A percentile compares a stretch with the other conserved stretches of the same genome.
These are phyloP conservation scores for Pogonognathellus flavescens DNA, from an alignment of 1,140 invertebrate genomes.

Conservation along the genomic window DNA sequence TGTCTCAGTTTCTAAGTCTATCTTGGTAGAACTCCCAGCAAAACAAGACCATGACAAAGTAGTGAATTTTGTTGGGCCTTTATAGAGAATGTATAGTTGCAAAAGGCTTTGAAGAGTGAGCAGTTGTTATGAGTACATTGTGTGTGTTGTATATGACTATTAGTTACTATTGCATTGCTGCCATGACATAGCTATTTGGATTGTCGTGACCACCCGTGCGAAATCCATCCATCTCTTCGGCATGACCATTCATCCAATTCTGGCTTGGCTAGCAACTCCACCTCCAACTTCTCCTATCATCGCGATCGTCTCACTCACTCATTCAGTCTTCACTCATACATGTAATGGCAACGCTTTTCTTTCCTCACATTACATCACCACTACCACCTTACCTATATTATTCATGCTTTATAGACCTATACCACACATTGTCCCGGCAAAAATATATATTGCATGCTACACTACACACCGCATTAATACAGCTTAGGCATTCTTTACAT, in stretches of 20 bases:
- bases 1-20: not conserved
- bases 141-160: not conserved
- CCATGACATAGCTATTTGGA: conserved; percentile 30
- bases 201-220: conserved; percentile 34
- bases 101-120: not conserved
- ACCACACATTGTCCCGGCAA: too few relatives aligned
- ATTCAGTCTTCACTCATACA: conserved; percentile 48
- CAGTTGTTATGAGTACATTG: not conserved
- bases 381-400: too few relatives aligned
- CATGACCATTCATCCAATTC: conserved; percentile 44
- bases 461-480: too few relatives aligned
- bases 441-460: too few relatives aligned
- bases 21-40: not conserved
- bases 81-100: not conserved
- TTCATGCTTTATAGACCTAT: too few relatives aligned
- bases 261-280: conserved; percentile 7
- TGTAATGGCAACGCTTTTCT: conserved; percentile 20
- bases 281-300: conserved; percentile 34
- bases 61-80: not conserved
- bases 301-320: conserved; percentile 30
- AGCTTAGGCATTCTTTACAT: too few relatives aligned
- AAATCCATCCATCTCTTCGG: conserved; percentile 48
- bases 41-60: conserved; percentile 27
- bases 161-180: conserved; percentile 2
- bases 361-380: conserved; percentile 2